These are phyloP conservation scores for Craniophora ligustri DNA, from an alignment of 2,888 invertebrate species.

Conservation along the genomic window DNA sequence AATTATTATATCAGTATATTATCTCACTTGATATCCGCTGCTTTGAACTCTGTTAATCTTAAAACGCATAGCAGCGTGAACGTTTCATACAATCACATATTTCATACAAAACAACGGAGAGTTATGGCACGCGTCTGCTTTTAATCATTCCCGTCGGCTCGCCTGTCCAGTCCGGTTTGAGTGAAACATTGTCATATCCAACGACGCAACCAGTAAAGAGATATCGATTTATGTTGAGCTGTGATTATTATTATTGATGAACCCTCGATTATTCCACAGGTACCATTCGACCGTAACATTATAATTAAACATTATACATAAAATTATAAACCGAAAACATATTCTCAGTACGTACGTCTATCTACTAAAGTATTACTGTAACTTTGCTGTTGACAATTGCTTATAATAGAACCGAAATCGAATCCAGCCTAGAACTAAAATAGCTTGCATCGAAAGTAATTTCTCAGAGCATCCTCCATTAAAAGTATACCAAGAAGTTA, in stretches of 20 bases:
- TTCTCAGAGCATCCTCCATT: slow-evolving; percentile 1
- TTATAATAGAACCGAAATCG: too few species aligned
- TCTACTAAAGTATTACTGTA: too few species aligned
- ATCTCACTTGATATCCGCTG: too few species aligned
- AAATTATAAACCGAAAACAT: too few species aligned
- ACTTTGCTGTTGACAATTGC: too few species aligned
- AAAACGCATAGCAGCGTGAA: slow-evolving; percentile 4
- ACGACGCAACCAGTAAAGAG: not conserved
- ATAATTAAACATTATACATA: too few species aligned
- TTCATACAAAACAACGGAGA: not conserved
- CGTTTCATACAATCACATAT: not conserved
- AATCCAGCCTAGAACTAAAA: too few species aligned
- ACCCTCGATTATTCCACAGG: too few species aligned
- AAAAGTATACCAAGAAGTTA: slow-evolving; percentile 11
- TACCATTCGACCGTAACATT: too few species aligned
- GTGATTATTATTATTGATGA: too few species aligned
- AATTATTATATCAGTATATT: too few species aligned
- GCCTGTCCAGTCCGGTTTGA: slow-evolving; percentile 2
- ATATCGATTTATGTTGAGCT: not conserved
- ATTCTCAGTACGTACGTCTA: too few species aligned
- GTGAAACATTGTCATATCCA: slow-evolving; percentile 6
- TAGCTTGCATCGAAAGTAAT: not conserved
- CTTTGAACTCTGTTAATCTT: not conserved
- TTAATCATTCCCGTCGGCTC: slow-evolving; percentile 22
- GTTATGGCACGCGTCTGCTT: slow-evolving; percentile 4